Evolutionary conservation across 2,797 vertebrate species (phyloP).

Genomic region (Lepidocolaptes lacrymiger): DNA sequence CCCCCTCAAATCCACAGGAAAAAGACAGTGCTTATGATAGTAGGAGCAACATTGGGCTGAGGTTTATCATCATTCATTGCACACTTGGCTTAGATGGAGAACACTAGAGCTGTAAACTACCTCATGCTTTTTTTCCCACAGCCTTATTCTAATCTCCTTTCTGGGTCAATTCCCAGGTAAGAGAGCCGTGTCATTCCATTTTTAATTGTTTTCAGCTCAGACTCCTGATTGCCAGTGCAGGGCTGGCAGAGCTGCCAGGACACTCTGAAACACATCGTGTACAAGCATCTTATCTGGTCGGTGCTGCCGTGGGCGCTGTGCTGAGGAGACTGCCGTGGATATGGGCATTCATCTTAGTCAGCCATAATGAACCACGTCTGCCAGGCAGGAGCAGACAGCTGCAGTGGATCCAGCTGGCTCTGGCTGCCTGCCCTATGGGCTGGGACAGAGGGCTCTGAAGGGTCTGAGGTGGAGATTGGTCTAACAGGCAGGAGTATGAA

Average conservation of each 20-base stretch:
- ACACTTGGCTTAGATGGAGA: not conserved
- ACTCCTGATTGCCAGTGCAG: not conserved
- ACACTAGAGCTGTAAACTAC: not conserved
- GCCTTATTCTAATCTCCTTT: not conserved
- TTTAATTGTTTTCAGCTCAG: conserved; percentile 24
- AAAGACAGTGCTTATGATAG: not conserved
- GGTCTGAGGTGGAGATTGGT: accelerated
- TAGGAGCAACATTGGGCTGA: not conserved
- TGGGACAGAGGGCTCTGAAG: not conserved
- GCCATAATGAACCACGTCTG: conserved; percentile 28
- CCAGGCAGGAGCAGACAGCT: conserved; percentile 8
- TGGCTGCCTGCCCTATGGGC: not conserved
- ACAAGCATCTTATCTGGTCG: not conserved
- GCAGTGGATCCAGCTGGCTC: conserved; percentile 26
- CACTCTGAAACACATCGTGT: not conserved
- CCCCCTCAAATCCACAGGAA: too few relatives aligned
- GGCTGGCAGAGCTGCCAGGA: not conserved
- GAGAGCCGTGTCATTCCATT: not conserved
- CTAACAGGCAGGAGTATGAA: not conserved
- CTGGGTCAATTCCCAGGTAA: conserved; percentile 42
- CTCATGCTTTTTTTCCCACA: not conserved
- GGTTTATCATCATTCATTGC: not conserved
- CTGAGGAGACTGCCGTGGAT: conserved; percentile 5
- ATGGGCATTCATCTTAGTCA: conserved; percentile 48
- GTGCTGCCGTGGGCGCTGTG: not conserved